Conservation (phyloP, 1,140 invertebrate species). For the Lepidurus apus region DNA sequence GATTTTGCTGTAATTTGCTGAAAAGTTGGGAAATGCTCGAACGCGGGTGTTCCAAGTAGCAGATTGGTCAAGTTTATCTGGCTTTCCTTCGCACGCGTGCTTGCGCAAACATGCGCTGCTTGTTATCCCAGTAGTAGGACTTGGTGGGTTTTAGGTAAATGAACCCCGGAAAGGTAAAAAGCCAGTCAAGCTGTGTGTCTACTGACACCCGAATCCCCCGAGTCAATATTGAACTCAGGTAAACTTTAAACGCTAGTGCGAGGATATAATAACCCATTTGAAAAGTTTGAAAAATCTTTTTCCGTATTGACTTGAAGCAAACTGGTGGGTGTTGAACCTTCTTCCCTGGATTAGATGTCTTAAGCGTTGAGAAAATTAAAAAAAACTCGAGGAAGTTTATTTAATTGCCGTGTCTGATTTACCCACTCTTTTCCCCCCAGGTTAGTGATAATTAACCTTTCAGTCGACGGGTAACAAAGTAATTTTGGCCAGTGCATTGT, state of each 20-base stretch:
- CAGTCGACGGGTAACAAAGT: constrained; percentile 4
- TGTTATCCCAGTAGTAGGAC: neutral
- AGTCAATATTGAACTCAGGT: constrained; percentile 1
- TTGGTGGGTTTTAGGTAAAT: neutral
- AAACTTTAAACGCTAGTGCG: neutral
- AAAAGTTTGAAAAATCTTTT: neutral
- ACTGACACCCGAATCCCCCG: neutral
- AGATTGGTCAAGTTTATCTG: neutral
- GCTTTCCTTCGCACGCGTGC: neutral
- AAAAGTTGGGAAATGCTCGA: too few species aligned
- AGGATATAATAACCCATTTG: neutral
- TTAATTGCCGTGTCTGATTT: constrained; percentile 19
- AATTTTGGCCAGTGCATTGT: constrained; percentile 8
- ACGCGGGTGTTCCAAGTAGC: too few species aligned
- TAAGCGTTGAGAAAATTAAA: neutral
- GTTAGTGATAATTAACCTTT: neutral
- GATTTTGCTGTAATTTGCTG: too few species aligned
- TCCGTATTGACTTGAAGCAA: neutral
- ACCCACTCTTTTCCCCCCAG: neutral
- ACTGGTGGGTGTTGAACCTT: neutral
- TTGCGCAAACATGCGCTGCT: neutral
- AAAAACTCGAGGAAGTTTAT: neutral
- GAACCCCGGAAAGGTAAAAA: neutral
- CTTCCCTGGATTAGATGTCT: neutral
- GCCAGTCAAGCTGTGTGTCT: neutral